A percentile compares a stretch with the other conserved stretches of the same genome.
phyloP scores from a whole-genome alignment of 2,888 invertebrate species.

The Drosophila greeni region DNA sequence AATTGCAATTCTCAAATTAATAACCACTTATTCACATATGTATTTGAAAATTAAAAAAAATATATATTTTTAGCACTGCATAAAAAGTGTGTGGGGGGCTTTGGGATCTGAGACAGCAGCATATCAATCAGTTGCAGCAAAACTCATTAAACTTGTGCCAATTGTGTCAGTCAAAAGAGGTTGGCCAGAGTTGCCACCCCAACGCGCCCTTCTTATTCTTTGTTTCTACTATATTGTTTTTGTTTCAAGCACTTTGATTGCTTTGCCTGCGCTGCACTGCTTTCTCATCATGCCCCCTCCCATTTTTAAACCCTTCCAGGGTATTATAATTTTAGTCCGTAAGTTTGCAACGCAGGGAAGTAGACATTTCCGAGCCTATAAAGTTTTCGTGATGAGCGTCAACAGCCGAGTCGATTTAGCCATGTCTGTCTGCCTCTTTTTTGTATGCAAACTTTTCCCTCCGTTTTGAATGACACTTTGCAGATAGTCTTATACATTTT shows the following conservation, averaged over 20 bases:
- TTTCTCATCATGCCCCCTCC: conserved; percentile 1
- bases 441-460: too few relatives aligned
- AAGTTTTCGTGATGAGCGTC: too few relatives aligned
- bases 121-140: conserved; percentile 44
- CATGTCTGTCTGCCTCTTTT: too few relatives aligned
- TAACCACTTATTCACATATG: neutral
- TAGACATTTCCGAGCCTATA: too few relatives aligned
- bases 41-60: neutral
- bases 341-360: too few relatives aligned
- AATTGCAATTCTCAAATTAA: neutral
- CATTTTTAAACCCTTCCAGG: too few relatives aligned
- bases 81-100: neutral
- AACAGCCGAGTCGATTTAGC: too few relatives aligned
- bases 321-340: too few relatives aligned
- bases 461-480: too few relatives aligned
- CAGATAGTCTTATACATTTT: too few relatives aligned
- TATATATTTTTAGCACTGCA: conserved; percentile 1
- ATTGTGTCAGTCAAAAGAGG: conserved; percentile 34
- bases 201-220: neutral
- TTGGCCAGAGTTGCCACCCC: conserved; percentile 4
- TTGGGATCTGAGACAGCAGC: conserved; percentile 15
- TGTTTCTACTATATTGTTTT: conserved; percentile 27
- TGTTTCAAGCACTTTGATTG: conserved; percentile 50
- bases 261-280: conserved; percentile 34
- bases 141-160: conserved; percentile 43